phyloP scores from a whole-genome alignment of 2,797 vertebrate species.

The Trichosurus vulpecula region DNA sequence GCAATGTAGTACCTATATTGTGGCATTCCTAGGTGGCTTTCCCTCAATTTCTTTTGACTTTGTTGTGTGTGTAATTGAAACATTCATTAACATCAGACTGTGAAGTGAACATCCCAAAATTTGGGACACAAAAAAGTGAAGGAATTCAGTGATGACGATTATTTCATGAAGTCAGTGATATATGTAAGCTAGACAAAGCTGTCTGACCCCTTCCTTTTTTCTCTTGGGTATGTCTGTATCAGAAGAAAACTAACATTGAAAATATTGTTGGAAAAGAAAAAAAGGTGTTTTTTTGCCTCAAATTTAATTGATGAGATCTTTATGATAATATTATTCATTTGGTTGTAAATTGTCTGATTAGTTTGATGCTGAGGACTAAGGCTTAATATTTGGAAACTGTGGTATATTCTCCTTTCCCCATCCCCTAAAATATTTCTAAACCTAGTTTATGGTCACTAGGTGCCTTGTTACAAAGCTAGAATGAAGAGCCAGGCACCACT shows the following conservation, averaged over 20 bases:
- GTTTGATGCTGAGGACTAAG: constrained; percentile 3
- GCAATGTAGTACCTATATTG: neutral
- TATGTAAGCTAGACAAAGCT: neutral
- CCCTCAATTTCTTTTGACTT: neutral
- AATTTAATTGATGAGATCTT: neutral
- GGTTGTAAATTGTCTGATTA: neutral
- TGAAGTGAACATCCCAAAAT: neutral
- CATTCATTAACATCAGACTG: neutral
- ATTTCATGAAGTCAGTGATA: neutral
- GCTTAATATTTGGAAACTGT: constrained; percentile 4
- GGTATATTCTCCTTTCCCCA: neutral
- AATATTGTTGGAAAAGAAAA: neutral
- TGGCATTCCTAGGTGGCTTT: neutral
- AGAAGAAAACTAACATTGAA: constrained; percentile 9
- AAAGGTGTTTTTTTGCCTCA: neutral
- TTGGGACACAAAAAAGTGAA: neutral
- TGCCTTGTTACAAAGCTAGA: constrained; percentile 9
- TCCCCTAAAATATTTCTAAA: constrained; percentile 23
- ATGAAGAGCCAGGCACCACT: neutral
- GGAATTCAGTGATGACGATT: neutral
- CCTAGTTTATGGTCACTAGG: neutral
- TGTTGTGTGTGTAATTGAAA: neutral
- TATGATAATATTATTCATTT: constrained; percentile 30
- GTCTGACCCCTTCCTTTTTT: neutral
- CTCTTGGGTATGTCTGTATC: neutral